These are phyloP conservation scores for Crotalus tigris DNA, from an alignment of 2,113 vertebrate species.

Conservation along the genomic window DNA sequence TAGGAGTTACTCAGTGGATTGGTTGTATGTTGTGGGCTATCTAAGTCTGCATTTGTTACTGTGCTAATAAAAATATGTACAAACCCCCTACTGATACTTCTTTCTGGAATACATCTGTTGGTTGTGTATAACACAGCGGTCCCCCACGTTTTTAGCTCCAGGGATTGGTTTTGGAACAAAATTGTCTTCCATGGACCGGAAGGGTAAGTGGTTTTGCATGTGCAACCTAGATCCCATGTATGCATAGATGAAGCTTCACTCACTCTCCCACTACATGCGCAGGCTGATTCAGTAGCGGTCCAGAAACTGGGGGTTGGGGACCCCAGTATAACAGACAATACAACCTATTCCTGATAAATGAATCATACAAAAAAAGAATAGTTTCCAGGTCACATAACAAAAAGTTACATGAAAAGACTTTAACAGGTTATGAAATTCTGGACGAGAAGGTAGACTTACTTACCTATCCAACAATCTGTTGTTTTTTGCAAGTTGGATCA, in stretches of 20 bases:
- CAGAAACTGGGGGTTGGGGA: not conserved
- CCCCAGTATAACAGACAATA: not conserved
- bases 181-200: not conserved
- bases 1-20: conserved; percentile 78
- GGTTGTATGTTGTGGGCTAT: conserved; percentile 78
- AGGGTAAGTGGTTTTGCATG: not conserved
- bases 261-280: not conserved
- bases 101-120: conserved; percentile 2
- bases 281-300: not conserved
- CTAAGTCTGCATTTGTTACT: conserved; percentile 80
- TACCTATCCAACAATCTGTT: not conserved
- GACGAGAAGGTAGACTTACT: not conserved
- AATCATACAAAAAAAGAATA: not conserved
- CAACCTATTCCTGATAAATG: not conserved
- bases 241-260: not conserved
- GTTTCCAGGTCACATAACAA: not conserved
- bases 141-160: not conserved
- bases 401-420: not conserved
- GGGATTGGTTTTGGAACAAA: not conserved
- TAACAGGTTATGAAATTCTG: not conserved
- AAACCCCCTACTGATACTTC: conserved; percentile 36
- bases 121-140: not conserved
- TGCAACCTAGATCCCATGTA: not conserved
- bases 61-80: conserved; percentile 82
- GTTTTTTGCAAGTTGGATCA: not conserved